Conservation (phyloP, 2,113 vertebrate species). For the Datnioides undecimradiatus region DNA sequence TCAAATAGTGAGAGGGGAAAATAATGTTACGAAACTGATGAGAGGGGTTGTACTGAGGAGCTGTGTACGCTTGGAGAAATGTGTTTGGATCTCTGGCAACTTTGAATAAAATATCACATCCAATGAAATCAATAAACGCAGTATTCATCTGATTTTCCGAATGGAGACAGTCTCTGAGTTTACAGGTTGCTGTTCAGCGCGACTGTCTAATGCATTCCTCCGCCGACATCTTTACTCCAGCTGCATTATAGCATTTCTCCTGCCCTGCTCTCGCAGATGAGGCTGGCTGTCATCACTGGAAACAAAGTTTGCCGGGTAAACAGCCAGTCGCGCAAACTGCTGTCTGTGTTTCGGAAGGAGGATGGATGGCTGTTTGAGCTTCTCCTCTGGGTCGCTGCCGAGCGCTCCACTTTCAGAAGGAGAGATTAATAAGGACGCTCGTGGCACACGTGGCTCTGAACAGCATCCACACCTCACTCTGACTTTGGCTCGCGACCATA, state of each 20-base stretch:
- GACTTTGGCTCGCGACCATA: constrained; percentile 60
- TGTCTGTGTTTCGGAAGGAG: constrained; percentile 59
- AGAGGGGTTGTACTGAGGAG: neutral
- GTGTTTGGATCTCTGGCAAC: neutral
- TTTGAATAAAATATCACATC: neutral
- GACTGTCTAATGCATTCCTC: constrained; percentile 1
- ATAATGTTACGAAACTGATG: neutral
- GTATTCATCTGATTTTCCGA: neutral
- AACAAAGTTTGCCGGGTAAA: constrained; percentile 57
- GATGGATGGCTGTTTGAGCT: constrained; percentile 74
- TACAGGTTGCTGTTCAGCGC: neutral
- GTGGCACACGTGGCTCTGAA: constrained; percentile 50
- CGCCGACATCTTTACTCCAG: constrained; percentile 30
- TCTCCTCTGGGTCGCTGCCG: constrained; percentile 74
- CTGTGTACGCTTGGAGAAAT: neutral
- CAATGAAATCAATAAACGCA: neutral
- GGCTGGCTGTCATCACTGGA: constrained; percentile 51
- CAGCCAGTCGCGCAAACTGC: constrained; percentile 67
- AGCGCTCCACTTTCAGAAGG: constrained; percentile 69
- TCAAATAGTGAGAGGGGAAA: neutral
- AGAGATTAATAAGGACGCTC: constrained; percentile 71
- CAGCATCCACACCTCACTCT: constrained; percentile 60
- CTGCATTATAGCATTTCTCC: constrained; percentile 34
- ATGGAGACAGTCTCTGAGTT: neutral
- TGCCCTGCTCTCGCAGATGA: constrained; percentile 25